These are phyloP conservation scores for Acanthosepion lycidas DNA, from an alignment of 2,888 invertebrate genomes.

Conservation along the genomic window DNA sequence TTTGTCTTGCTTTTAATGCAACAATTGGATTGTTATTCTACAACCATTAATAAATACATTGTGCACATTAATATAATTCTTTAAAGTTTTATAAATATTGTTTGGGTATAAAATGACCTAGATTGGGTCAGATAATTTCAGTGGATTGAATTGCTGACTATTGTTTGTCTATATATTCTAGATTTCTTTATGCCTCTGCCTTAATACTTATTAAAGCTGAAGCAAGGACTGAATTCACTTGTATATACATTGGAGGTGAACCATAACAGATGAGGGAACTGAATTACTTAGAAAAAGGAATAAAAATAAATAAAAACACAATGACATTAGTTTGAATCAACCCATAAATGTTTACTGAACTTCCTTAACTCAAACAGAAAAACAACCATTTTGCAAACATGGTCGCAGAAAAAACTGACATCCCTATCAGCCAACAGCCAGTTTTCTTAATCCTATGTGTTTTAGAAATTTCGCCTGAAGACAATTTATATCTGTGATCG, in stretches of 20 bases:
- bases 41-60: too few species aligned
- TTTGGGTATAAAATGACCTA: too few species aligned
- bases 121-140: too few species aligned
- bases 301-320: neutral
- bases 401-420: neutral
- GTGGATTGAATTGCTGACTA: too few species aligned
- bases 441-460: neutral
- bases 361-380: neutral
- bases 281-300: neutral
- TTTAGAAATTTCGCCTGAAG: constrained; percentile 21
- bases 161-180: neutral
- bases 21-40: too few species aligned
- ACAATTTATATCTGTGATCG: neutral
- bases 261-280: neutral
- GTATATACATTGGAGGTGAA: neutral
- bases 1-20: too few species aligned
- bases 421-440: neutral
- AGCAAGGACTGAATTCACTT: neutral
- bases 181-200: neutral
- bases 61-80: too few species aligned
- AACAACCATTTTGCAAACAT: neutral
- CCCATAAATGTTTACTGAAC: neutral
- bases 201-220: neutral
- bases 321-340: constrained; percentile 4
- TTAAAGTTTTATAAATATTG: too few species aligned